Conservation (phyloP, 2,113 vertebrate species). For the Hystrix brachyura region DNA sequence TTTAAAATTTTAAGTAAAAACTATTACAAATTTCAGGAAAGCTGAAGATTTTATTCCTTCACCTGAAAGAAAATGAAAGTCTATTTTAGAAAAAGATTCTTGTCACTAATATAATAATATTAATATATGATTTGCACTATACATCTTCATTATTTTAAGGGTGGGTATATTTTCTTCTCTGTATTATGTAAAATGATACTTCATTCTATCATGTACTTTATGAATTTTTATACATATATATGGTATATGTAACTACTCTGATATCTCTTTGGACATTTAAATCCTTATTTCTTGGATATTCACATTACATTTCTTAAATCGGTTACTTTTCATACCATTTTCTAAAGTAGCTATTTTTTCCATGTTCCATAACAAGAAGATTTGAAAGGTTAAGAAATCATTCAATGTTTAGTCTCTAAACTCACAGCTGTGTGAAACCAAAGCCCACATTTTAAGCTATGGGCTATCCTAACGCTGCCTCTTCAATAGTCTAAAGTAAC, state of each 20-base stretch:
- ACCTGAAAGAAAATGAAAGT: not conserved
- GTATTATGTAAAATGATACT: not conserved
- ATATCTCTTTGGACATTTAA: not conserved
- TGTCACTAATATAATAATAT: not conserved
- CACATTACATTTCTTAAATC: not conserved
- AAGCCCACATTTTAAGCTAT: not conserved
- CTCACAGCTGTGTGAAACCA: not conserved
- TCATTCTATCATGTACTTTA: not conserved
- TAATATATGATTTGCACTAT: not conserved
- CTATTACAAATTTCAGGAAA: not conserved
- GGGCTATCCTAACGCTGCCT: not conserved
- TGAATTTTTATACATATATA: not conserved
- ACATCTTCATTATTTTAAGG: not conserved
- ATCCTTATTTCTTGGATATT: not conserved
- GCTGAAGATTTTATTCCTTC: not conserved
- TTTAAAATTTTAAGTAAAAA: not conserved
- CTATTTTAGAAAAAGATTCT: not conserved
- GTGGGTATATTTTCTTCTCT: not conserved
- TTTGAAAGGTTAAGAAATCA: not conserved
- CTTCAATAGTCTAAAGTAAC: not conserved
- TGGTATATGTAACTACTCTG: not conserved
- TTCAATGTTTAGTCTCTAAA: conserved; percentile 20
- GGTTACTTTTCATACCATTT: conserved; percentile 33
- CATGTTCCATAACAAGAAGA: not conserved
- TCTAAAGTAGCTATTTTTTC: not conserved